Conservation (phyloP, 2,888 invertebrate genomes). For the Sturmia bella region DNA sequence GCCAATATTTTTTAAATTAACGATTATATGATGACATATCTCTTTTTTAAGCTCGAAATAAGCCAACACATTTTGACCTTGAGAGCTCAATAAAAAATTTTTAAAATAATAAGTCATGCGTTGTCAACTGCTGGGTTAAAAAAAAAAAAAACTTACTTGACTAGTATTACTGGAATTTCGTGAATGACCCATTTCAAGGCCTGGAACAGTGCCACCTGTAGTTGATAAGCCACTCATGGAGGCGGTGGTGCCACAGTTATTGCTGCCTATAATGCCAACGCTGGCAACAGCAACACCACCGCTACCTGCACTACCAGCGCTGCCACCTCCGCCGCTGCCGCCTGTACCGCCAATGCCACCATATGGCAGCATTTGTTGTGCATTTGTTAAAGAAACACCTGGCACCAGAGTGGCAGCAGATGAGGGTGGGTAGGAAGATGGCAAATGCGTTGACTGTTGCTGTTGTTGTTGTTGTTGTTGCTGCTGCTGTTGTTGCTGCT, state of each 20-base stretch:
- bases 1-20: no score
- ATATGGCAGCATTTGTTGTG: slow-evolving; percentile 75
- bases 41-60: no score
- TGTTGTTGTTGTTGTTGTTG: slow-evolving; percentile 60
- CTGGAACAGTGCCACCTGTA: slow-evolving; percentile 64
- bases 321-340: slow-evolving; percentile 73
- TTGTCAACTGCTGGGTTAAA: neutral
- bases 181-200: slow-evolving; percentile 84
- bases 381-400: slow-evolving; percentile 73
- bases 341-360: slow-evolving; percentile 74
- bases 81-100: no score
- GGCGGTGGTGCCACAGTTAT: slow-evolving; percentile 77
- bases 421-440: slow-evolving; percentile 76
- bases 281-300: slow-evolving; percentile 61
- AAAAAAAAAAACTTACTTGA: slow-evolving; percentile 83
- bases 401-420: slow-evolving; percentile 65
- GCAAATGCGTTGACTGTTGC: slow-evolving; percentile 72
- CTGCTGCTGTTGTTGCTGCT: slow-evolving; percentile 51
- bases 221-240: slow-evolving; percentile 64
- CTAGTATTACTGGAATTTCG: slow-evolving; percentile 90
- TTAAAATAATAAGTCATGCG: no score
- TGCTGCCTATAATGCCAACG: slow-evolving; percentile 77
- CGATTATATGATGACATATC: no score
- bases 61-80: no score
- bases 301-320: slow-evolving; percentile 58